These are phyloP conservation scores for Empis stercorea DNA, from an alignment of 2,888 invertebrate genomes.

Conservation along the genomic window DNA sequence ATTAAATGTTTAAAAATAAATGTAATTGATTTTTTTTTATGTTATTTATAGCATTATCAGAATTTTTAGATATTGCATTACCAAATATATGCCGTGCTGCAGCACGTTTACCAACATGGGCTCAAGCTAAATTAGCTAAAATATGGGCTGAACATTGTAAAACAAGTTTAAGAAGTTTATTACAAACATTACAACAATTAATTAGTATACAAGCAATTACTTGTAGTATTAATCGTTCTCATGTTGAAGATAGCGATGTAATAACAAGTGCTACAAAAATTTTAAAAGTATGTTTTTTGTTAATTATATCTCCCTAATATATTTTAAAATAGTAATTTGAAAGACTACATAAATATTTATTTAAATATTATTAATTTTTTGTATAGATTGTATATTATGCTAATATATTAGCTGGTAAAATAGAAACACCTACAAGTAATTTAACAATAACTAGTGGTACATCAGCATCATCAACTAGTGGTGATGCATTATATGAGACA, in stretches of 20 bases:
- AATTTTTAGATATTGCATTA: constrained; percentile 70
- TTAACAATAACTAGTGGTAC: constrained; percentile 37
- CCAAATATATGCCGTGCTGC: constrained; percentile 68
- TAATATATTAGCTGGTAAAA: constrained; percentile 69
- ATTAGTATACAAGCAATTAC: constrained; percentile 76
- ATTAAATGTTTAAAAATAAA: not conserved
- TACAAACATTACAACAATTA: constrained; percentile 74
- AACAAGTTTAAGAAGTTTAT: constrained; percentile 48
- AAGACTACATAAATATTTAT: not conserved
- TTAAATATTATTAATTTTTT: not conserved
- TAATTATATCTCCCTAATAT: too few species aligned
- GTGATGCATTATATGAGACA: not conserved
- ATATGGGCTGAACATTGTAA: constrained; percentile 64
- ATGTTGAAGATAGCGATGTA: constrained; percentile 72
- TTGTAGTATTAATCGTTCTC: constrained; percentile 56
- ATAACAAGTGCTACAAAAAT: constrained; percentile 77
- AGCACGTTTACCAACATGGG: constrained; percentile 53
- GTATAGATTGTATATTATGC: constrained; percentile 72
- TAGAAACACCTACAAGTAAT: constrained; percentile 51
- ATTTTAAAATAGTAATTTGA: too few species aligned
- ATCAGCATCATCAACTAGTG: constrained; percentile 30
- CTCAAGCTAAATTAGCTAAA: constrained; percentile 66
- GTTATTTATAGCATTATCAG: constrained; percentile 46
- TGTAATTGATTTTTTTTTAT: constrained; percentile 14
- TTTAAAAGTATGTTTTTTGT: constrained; percentile 50